Conservation (phyloP, 2,888 invertebrate genomes). For the Pyrochroa serraticornis region DNA sequence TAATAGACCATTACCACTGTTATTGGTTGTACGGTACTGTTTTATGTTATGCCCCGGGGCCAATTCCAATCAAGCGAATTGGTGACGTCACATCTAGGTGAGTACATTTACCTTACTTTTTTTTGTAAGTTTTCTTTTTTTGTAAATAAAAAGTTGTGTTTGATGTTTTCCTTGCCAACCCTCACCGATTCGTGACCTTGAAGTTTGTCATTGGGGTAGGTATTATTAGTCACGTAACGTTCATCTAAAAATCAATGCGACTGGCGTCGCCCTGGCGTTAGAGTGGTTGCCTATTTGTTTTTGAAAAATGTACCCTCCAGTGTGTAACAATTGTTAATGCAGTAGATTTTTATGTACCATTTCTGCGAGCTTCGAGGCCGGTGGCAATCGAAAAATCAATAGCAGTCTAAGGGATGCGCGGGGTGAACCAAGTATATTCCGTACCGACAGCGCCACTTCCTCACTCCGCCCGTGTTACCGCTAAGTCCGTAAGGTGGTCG, state of each 20-base stretch:
- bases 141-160: not conserved
- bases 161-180: slow-evolving; percentile 4
- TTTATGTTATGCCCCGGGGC: not conserved
- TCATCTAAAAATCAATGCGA: slow-evolving; percentile 14
- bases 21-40: slow-evolving; percentile 7
- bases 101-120: not conserved
- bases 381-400: slow-evolving; percentile 48
- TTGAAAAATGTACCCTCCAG: slow-evolving; percentile 1
- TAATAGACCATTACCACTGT: slow-evolving; percentile 9
- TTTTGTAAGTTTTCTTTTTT: not conserved
- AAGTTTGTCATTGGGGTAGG: slow-evolving; percentile 20
- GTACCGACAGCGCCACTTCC: slow-evolving; percentile 34
- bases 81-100: too few relatives aligned
- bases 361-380: slow-evolving; percentile 43
- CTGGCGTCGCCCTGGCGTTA: slow-evolving; percentile 2
- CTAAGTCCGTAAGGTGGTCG: slow-evolving; percentile 31
- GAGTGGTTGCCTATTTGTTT: not conserved
- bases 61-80: too few relatives aligned
- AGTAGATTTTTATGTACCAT: slow-evolving; percentile 31
- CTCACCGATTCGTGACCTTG: slow-evolving; percentile 13
- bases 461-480: slow-evolving; percentile 32
- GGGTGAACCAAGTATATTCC: slow-evolving; percentile 33
- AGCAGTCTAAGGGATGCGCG: slow-evolving; percentile 46
- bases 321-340: slow-evolving; percentile 20
- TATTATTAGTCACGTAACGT: slow-evolving; percentile 22